Evolutionary conservation across 2,113 vertebrate species (phyloP).

Genomic region (Mus musculus): DNA sequence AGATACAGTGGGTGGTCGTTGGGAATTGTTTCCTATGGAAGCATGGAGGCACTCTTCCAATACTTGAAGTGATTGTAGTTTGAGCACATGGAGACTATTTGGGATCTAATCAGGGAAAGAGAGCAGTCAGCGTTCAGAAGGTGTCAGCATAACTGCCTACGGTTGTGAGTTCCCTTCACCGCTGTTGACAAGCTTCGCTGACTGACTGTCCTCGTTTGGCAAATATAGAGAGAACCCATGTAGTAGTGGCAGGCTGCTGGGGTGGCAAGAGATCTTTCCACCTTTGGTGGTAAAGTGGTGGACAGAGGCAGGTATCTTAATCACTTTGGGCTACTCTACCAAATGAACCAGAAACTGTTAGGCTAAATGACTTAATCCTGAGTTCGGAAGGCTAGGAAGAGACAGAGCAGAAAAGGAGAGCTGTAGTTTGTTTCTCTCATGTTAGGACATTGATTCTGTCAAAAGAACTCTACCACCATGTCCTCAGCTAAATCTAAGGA

Average conservation of each 20-base stretch:
- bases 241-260: background rate
- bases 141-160: background rate
- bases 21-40: background rate
- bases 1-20: background rate
- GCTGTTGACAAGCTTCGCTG: background rate
- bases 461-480: background rate
- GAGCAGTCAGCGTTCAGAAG: conserved; percentile 6
- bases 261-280: background rate
- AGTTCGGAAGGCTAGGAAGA: background rate
- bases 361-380: background rate
- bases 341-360: background rate
- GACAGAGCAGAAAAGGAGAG: background rate
- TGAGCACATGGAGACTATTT: background rate
- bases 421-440: background rate
- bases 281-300: background rate
- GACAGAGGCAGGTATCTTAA: background rate
- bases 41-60: background rate
- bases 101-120: background rate
- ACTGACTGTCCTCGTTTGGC: background rate
- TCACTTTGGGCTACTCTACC: background rate
- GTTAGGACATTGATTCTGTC: background rate
- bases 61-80: background rate
- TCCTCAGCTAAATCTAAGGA: background rate
- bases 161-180: background rate
- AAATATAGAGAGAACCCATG: background rate